These are phyloP conservation scores for Sebastes alutus DNA, from an alignment of 2,797 vertebrate species.

Conservation along the genomic window DNA sequence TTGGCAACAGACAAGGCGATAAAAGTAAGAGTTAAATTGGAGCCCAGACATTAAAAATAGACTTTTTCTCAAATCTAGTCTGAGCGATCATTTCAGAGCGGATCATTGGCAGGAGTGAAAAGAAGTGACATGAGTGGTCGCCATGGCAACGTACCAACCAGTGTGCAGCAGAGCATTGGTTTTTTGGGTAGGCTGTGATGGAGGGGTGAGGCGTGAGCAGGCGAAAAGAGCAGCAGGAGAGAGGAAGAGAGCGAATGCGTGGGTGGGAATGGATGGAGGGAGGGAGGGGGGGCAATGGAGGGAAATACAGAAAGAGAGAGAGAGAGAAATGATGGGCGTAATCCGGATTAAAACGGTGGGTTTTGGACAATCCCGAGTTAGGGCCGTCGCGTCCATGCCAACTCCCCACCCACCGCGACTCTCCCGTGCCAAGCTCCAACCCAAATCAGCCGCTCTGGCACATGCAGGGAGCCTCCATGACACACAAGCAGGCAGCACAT, in stretches of 20 bases:
- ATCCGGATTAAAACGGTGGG: slow-evolving; percentile 79
- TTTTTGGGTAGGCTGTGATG: slow-evolving; percentile 25
- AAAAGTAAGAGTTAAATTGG: slow-evolving; percentile 26
- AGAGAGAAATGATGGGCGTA: slow-evolving; percentile 68
- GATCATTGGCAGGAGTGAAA: slow-evolving; percentile 20
- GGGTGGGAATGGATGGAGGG: slow-evolving; percentile 15
- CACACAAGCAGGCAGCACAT: slow-evolving; percentile 62
- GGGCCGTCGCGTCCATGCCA: slow-evolving; percentile 48
- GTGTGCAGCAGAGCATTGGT: neutral
- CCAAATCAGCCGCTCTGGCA: slow-evolving; percentile 68
- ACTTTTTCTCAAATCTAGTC: slow-evolving; percentile 52
- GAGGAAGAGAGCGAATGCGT: slow-evolving; percentile 28
- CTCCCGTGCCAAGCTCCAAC: slow-evolving; percentile 59
- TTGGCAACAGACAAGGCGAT: slow-evolving; percentile 57
- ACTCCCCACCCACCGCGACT: slow-evolving; percentile 48
- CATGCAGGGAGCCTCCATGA: slow-evolving; percentile 71
- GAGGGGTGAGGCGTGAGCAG: slow-evolving; percentile 37
- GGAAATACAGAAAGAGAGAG: slow-evolving; percentile 52
- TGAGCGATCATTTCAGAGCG: slow-evolving; percentile 16
- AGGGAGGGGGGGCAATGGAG: slow-evolving; percentile 24
- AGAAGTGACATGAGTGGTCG: slow-evolving; percentile 25
- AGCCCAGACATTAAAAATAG: slow-evolving; percentile 50
- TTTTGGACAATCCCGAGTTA: slow-evolving; percentile 79
- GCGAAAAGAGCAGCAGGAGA: slow-evolving; percentile 54
- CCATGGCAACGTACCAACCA: slow-evolving; percentile 56